A percentile compares a stretch with the other conserved stretches of the same genome.
phyloP scores from a whole-genome alignment of 1,140 invertebrate species.

The Neodiprion fabricii region DNA sequence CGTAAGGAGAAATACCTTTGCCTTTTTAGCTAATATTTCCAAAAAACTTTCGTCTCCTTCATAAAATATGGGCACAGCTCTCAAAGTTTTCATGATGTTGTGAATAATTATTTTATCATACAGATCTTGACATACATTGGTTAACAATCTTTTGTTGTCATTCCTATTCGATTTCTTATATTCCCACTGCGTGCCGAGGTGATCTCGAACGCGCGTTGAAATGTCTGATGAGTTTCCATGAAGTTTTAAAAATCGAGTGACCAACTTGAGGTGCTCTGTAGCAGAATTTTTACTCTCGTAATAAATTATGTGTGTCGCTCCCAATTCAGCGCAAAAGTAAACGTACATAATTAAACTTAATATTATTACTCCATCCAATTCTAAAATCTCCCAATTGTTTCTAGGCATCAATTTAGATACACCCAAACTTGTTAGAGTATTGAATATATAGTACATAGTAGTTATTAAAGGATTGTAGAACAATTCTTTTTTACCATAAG shows the following conservation, averaged over 20 bases:
- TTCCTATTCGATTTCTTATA: not conserved
- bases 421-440: not conserved
- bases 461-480: not conserved
- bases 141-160: not conserved
- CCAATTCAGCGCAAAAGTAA: not conserved
- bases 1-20: not conserved
- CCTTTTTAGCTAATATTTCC: not conserved
- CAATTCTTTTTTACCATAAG: not conserved
- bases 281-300: not conserved
- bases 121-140: not conserved
- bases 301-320: not conserved
- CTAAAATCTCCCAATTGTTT: conserved; percentile 2
- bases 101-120: not conserved
- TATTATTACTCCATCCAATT: conserved; percentile 1
- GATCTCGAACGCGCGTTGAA: not conserved
- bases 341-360: not conserved
- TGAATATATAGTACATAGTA: not conserved
- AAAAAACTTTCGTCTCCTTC: not conserved
- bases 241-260: not conserved
- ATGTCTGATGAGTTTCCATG: not conserved
- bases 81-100: conserved; percentile 1
- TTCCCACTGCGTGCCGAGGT: not conserved
- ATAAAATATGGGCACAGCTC: not conserved
- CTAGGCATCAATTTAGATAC: not conserved
- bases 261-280: not conserved